Evolutionary conservation across 2,888 invertebrate genomes (phyloP).

Genomic region (Dynastes grantii): DNA sequence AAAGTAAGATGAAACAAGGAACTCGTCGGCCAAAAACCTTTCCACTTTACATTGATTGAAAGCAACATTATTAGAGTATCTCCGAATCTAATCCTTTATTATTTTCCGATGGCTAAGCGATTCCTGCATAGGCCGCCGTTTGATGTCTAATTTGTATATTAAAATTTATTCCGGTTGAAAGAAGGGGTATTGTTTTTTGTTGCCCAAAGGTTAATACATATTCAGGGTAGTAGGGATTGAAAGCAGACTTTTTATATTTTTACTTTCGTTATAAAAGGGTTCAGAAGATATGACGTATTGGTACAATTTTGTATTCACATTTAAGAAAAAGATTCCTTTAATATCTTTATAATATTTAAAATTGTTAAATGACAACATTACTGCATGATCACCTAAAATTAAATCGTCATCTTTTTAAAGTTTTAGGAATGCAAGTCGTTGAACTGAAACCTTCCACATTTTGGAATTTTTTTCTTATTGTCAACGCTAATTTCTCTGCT

Average conservation of each 20-base stretch:
- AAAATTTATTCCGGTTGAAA: conserved; percentile 34
- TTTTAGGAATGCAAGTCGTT: no score
- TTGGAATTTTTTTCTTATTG: no score
- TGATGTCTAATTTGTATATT: conserved; percentile 43
- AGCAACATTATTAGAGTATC: conserved; percentile 47
- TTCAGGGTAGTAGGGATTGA: conserved; percentile 8
- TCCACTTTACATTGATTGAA: conserved; percentile 46
- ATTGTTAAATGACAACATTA: no score
- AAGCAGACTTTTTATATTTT: neutral
- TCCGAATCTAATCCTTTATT: conserved; percentile 41
- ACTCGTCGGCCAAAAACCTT: conserved; percentile 11
- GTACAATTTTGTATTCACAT: neutral
- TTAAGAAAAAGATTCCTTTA: no score
- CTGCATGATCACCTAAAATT: no score
- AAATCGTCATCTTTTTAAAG: no score
- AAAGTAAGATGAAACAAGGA: neutral
- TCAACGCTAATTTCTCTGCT: no score
- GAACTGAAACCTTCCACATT: no score
- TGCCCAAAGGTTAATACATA: conserved; percentile 21
- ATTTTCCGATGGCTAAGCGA: conserved; percentile 39
- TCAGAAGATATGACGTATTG: neutral
- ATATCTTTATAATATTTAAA: no score
- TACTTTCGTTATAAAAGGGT: neutral
- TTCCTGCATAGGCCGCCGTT: conserved; percentile 24
- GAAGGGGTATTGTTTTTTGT: conserved; percentile 39